Base-by-base conservation (phyloP, 92 coral and sea anemone genomes). In the Porites cylindrica region DNA sequence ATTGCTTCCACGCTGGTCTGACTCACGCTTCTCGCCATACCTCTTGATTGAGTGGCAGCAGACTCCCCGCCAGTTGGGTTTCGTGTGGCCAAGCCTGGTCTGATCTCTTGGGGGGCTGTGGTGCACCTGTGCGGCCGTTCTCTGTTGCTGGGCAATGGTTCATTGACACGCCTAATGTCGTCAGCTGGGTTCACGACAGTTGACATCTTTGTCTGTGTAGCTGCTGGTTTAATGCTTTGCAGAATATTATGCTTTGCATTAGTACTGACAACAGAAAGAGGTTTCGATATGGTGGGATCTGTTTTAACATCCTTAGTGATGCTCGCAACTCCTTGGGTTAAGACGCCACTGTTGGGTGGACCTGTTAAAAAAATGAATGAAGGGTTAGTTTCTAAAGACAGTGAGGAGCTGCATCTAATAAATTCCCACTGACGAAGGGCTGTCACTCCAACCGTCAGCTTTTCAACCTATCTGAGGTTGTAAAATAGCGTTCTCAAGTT, bases 1-100 rank as follows among this genome's bases (percentile, higher is more conserved):
- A 88, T 92, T 21, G 96, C 99, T 89, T 93, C 98, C 47, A 97
- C 88, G 75, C 99, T 97, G 32, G 99, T 93, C 32, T 97, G 99
- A 85, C 99, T 97, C 12, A 91, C 81, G 70, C 99, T 93, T 38
- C 99, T 93, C 17, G 95, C 90, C 53, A 85, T 63, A 60, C 81
- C 66, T 82, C 94, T 82, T 76, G 54, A 21, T 72, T 80, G 66
- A 61, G 74, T 51, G 13, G 43, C 72, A 32, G 86, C 80, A 17
- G 89, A 10, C 71, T 81, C 77, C 26, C 72, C 75, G 56, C 86
- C 65, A 70, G 29, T 20, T 51, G 58, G 86, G 56, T 66, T 65
- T 65, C 75, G 16, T 29, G 59, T 53, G 53, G 65, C 85, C 43
- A 54, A 59, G 2, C 72, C 73, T 61, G 70, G 10, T 59, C 78